Conservation (phyloP, 2,113 vertebrate genomes). For the Salvelinus alpinus region DNA sequence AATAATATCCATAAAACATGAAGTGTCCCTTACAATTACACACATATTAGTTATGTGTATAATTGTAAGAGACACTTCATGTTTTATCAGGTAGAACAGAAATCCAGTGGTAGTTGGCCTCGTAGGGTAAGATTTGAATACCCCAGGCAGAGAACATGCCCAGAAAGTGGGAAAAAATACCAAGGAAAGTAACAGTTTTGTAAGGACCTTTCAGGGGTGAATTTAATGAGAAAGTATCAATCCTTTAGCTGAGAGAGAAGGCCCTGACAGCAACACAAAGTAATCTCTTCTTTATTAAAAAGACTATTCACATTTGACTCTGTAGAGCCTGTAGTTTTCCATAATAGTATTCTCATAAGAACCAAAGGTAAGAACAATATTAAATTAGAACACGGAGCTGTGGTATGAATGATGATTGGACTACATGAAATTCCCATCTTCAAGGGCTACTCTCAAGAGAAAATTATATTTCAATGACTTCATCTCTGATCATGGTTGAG, state of each 20-base stretch:
- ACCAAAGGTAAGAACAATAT: slow-evolving; percentile 60
- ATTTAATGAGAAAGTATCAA: slow-evolving; percentile 71
- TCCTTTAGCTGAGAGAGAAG: slow-evolving; percentile 56
- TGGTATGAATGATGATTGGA: slow-evolving; percentile 55
- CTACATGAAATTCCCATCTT: slow-evolving; percentile 41
- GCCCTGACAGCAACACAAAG: slow-evolving; percentile 66
- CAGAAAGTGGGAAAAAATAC: slow-evolving; percentile 40
- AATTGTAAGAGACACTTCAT: no score
- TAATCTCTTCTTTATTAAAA: slow-evolving; percentile 75
- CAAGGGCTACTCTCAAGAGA: slow-evolving; percentile 19
- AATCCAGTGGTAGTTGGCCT: no score
- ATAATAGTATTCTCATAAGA: slow-evolving; percentile 61
- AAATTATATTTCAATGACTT: background rate
- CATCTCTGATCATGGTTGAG: slow-evolving; percentile 20
- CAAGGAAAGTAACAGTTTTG: slow-evolving; percentile 46
- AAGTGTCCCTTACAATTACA: no score
- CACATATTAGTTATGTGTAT: no score
- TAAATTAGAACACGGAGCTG: slow-evolving; percentile 63
- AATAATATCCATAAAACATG: no score
- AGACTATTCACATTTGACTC: slow-evolving; percentile 68
- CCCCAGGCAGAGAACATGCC: slow-evolving; percentile 29
- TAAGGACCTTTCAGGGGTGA: slow-evolving; percentile 66
- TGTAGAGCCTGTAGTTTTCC: slow-evolving; percentile 62
- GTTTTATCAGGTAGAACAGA: no score
- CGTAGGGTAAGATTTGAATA: background rate